Evolutionary conservation across 2,888 invertebrate species (phyloP).

Genomic region (Altica lythri): DNA sequence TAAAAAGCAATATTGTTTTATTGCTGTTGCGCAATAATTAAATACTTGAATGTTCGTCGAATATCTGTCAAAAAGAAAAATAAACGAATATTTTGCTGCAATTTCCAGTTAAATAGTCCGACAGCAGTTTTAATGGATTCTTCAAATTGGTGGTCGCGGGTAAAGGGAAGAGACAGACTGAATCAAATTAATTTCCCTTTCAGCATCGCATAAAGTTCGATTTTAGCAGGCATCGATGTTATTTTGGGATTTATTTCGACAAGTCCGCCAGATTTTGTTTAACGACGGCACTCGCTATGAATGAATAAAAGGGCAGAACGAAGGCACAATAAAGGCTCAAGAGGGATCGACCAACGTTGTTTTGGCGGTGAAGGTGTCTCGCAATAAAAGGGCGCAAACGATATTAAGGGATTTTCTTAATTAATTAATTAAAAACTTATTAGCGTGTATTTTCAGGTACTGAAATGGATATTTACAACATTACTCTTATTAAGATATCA

Average conservation of each 20-base stretch:
- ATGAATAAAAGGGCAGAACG: not conserved
- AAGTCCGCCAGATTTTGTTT: slow-evolving; percentile 17
- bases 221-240: slow-evolving; percentile 25
- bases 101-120: slow-evolving; percentile 18
- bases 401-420: slow-evolving; percentile 1
- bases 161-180: slow-evolving; percentile 10
- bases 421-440: not conserved
- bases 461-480: too few relatives aligned
- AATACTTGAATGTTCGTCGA: too few relatives aligned
- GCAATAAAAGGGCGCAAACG: not conserved
- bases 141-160: slow-evolving; percentile 19
- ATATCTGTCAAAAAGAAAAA: not conserved
- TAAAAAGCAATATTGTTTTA: too few relatives aligned
- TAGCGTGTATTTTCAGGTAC: too few relatives aligned
- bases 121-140: slow-evolving; percentile 28
- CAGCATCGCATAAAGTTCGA: slow-evolving; percentile 28
- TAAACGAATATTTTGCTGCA: slow-evolving; percentile 1
- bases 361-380: not conserved
- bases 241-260: slow-evolving; percentile 24
- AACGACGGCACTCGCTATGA: not conserved
- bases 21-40: too few relatives aligned
- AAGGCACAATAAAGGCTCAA: not conserved
- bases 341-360: not conserved
- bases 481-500: too few relatives aligned
- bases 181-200: slow-evolving; percentile 39